These are phyloP conservation scores for Drosophila paranaensis DNA, from an alignment of 2,888 invertebrate genomes.

Conservation along the genomic window DNA sequence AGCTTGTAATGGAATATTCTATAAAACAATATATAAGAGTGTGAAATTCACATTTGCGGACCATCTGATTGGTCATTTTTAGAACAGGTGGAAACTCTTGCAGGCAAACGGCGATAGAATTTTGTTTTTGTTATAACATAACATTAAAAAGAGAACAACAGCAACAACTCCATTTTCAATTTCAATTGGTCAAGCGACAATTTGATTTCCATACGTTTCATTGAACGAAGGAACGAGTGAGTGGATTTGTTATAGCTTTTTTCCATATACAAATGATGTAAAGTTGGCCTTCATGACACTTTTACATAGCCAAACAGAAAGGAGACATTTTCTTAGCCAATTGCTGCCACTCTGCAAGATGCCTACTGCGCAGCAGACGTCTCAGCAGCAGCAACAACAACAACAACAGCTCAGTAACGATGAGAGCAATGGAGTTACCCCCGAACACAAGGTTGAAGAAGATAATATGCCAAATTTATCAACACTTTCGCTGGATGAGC, in stretches of 20 bases:
- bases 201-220: slow-evolving; percentile 4
- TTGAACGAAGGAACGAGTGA: slow-evolving; percentile 15
- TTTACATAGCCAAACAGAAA: slow-evolving; percentile 9
- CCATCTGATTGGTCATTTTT: slow-evolving; percentile 13
- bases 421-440: slow-evolving; percentile 43
- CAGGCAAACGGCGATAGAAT: slow-evolving; percentile 48
- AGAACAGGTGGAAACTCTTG: slow-evolving; percentile 34
- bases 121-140: slow-evolving; percentile 52
- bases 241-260: not conserved
- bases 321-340: slow-evolving; percentile 12
- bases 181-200: slow-evolving; percentile 7
- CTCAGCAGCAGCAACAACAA: slow-evolving; percentile 35
- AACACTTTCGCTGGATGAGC: slow-evolving; percentile 86
- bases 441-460: slow-evolving; percentile 31
- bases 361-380: slow-evolving; percentile 63
- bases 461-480: slow-evolving; percentile 83
- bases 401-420: slow-evolving; percentile 14
- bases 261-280: not conserved
- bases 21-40: not conserved
- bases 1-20: not conserved
- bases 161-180: slow-evolving; percentile 18
- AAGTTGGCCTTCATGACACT: slow-evolving; percentile 3
- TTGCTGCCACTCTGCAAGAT: slow-evolving; percentile 45
- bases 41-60: not conserved
- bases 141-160: slow-evolving; percentile 17